Base-by-base conservation (phyloP, 2,113 vertebrate species). In the Xerus inauris region DNA sequence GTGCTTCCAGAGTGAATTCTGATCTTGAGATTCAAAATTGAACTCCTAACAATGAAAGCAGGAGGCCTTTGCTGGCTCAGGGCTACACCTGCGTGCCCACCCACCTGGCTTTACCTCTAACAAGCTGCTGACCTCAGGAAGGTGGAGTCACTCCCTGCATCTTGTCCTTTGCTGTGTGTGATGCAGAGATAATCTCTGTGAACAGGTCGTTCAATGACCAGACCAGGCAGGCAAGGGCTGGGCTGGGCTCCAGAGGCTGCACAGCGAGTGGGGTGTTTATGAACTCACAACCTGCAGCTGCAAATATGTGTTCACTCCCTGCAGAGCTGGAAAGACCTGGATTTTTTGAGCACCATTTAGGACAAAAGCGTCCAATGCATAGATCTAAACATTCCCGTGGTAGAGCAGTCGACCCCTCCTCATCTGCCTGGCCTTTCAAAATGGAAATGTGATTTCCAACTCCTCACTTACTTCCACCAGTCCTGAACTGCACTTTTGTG, bases 381-480 rank as follows among this genome's bases (percentile, higher is more conserved):
- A 3, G 11, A 40, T 0, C 2, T 5, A 35, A 30, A 69, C 38
- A 59, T 24, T n/a, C 38, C 22, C 9, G 0, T 0, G 11, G 0
- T 3, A 32, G 49, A 86, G 38, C 54, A 7, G 5, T 0, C 16
- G 3, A 11, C 5, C 26, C 14, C 30, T 14, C 28, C 5, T 24
- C 7, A 2, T 2, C 1, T 5, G 22, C 47, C 57, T 9, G 67
- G 17, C 3, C 35, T 30, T 62, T 65, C 32, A 6, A 4, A 47
- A 81, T 1, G 14, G 38, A 42, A 54, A n/a, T 4, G 20, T 10
- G 13, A 9, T 8, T 82, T 32, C 47, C 17, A 35, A 2, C 40
- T 49, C 5, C 0, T 12, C 6, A 0, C 7, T 6, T 12, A 1
- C 0, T 42, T 16, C 38, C 0, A 10, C 3, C 38, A 1, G 3